Evolutionary conservation across 53 echinoderm and acorn worm genomes (phyloP).

Genomic region (Paracentrotus lividus): DNA sequence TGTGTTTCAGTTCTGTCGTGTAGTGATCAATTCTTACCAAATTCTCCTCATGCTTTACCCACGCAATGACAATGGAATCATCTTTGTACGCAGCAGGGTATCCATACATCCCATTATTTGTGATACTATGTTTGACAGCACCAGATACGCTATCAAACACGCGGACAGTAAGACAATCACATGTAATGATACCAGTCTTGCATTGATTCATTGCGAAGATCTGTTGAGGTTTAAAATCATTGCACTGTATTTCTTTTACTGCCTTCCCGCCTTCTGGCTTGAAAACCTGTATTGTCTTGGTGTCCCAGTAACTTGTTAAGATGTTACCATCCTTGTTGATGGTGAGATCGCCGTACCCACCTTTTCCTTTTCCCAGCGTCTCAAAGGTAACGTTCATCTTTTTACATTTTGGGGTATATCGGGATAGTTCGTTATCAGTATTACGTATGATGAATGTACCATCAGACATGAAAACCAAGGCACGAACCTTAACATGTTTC

Average conservation of each 20-base stretch:
- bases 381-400: not conserved
- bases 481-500: not conserved
- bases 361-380: not conserved
- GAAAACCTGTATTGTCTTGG: slow-evolving; percentile 24
- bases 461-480: not conserved
- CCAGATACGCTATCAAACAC: too few relatives aligned
- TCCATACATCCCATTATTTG: too few relatives aligned
- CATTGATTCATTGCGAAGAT: too few relatives aligned
- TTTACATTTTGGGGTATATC: not conserved
- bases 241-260: too few relatives aligned
- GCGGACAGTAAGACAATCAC: too few relatives aligned
- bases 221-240: too few relatives aligned
- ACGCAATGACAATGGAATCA: too few relatives aligned
- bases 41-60: too few relatives aligned
- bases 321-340: not conserved
- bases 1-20: not conserved
- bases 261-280: not conserved
- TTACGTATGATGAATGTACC: not conserved
- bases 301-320: not conserved
- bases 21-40: not conserved
- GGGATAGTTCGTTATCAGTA: not conserved
- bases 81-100: too few relatives aligned
- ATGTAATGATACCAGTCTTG: too few relatives aligned
- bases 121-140: too few relatives aligned
- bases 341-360: not conserved